A percentile compares a stretch with the other conserved stretches of the same genome.
These are phyloP conservation scores for Bursaphelenchus mucronatus DNA, from an alignment of 1,140 invertebrate genomes.

Conservation along the genomic window DNA sequence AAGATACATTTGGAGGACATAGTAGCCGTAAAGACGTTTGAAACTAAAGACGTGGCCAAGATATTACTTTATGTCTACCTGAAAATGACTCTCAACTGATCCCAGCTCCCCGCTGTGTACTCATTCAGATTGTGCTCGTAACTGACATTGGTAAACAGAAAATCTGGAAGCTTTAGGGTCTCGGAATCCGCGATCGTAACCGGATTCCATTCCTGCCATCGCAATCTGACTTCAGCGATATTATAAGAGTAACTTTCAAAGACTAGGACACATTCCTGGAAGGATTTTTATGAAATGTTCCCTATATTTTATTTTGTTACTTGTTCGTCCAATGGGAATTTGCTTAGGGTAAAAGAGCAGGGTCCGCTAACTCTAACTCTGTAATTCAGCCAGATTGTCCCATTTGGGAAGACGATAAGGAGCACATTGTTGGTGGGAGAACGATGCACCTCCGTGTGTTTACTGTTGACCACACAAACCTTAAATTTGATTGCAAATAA, in stretches of 20 bases:
- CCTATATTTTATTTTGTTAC: slow-evolving; percentile 16
- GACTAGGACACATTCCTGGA: slow-evolving; percentile 46
- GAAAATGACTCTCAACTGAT: slow-evolving; percentile 62
- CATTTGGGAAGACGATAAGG: slow-evolving; percentile 59
- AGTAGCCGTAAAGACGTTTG: slow-evolving; percentile 63
- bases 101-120: slow-evolving; percentile 54
- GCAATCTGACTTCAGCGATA: slow-evolving; percentile 39
- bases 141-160: slow-evolving; percentile 59
- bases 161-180: slow-evolving; percentile 52
- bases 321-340: slow-evolving; percentile 54
- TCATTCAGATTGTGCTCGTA: slow-evolving; percentile 30
- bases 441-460: slow-evolving; percentile 55
- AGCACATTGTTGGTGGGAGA: slow-evolving; percentile 53
- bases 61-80: slow-evolving; percentile 21
- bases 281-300: not conserved
- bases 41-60: slow-evolving; percentile 57
- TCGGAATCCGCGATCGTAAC: slow-evolving; percentile 56
- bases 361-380: slow-evolving; percentile 56
- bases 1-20: slow-evolving; percentile 64
- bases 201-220: slow-evolving; percentile 51
- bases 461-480: slow-evolving; percentile 52
- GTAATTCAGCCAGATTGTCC: slow-evolving; percentile 58
- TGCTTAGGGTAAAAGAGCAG: slow-evolving; percentile 51
- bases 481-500: slow-evolving; percentile 24
- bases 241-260: slow-evolving; percentile 49